Conservation (phyloP, 2,113 vertebrate species). For the Boulengeromyrus knoepffleri region DNA sequence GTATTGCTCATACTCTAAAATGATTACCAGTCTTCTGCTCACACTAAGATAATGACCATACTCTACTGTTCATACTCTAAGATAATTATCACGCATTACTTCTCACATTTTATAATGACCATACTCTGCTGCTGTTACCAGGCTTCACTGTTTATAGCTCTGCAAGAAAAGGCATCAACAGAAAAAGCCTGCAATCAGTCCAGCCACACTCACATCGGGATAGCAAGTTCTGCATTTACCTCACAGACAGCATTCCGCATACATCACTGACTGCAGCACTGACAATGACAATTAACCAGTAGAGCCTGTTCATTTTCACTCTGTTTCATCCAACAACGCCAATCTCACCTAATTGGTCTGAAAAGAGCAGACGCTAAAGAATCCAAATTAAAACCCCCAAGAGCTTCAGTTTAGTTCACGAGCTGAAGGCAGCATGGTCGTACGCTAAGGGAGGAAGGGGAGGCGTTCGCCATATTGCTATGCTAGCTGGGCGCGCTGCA, state of each 20-base stretch:
- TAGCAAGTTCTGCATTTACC: neutral
- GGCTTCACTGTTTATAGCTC: neutral
- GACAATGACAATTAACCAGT: neutral
- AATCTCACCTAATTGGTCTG: neutral
- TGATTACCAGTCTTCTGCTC: neutral
- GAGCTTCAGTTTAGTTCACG: neutral
- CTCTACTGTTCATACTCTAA: neutral
- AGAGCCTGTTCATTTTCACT: neutral
- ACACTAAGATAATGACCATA: neutral
- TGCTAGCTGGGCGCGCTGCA: neutral
- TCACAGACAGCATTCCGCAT: neutral
- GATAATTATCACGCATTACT: neutral
- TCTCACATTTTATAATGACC: neutral
- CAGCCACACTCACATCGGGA: neutral
- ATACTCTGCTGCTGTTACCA: neutral
- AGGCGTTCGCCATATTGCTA: neutral
- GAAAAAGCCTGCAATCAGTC: neutral
- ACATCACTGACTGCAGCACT: neutral
- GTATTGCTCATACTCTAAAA: neutral
- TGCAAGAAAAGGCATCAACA: neutral
- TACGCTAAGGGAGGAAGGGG: neutral
- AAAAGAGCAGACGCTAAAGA: neutral
- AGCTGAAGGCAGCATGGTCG: neutral
- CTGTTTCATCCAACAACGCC: neutral
- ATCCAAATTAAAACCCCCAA: neutral